Base-by-base conservation (phyloP, 2,797 vertebrate genomes). In the Harpagifer antarcticus region DNA sequence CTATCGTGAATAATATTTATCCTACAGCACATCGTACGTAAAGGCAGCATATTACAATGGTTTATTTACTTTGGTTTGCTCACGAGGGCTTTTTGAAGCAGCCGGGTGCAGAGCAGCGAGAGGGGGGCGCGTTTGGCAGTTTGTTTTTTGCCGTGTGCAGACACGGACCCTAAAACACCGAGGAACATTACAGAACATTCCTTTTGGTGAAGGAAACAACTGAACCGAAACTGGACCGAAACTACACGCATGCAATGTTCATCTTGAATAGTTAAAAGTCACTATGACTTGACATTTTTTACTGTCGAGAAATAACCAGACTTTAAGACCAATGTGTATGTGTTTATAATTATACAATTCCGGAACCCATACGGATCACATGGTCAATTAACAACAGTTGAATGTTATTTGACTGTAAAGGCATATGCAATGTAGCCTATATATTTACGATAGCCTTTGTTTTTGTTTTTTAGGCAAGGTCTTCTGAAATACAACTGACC, bases 61-160 rank as follows among this genome's bases (percentile, higher is more conserved):
- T 0, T 3, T 60, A 2, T 85, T 87, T 67, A 31, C 57, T 67
- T 5, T 16, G 31, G 7, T 52, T 75, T 70, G 82, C 70, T 82
- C 80, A 11, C 60, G 64, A 58, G 71, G 42, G 53, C 42, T 9
- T 17, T 2, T 12, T 40, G 62, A 23, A 45, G 63, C 20, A 37
- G 52, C 76, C 55, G 88, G 9, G 87, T 85, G 89, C 89, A 89
- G 68, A 77, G 52, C 64, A 0, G 68, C 14, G 3, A 27, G 4
- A 16, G n/a, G 56, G 23, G 31, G n/a, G 10, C 0, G 1, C 0
- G 1, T 1, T 9, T 2, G 3, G 14, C 7, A 1, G 43, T 5
- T 0, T 15, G 50, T n/a, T 59, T 1, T 19, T 82, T 9, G n/a
- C 76, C 88, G 89, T 82, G 88, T 85, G 89, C 89, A 88, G 88